A percentile compares a stretch with the other conserved stretches of the same genome.
phyloP scores from a whole-genome alignment of 1,140 invertebrate species.

The Lucilia cuprina region DNA sequence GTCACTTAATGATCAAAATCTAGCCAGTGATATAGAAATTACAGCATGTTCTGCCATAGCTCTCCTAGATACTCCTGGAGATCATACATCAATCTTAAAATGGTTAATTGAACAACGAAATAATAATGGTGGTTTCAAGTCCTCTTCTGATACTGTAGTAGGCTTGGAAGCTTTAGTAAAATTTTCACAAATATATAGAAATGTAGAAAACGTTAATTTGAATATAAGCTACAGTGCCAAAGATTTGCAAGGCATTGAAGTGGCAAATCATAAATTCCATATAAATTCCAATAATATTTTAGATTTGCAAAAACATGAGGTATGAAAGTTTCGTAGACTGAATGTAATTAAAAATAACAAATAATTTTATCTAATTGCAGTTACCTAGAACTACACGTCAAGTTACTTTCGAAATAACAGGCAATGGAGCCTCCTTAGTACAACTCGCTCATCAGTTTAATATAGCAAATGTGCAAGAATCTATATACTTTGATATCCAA shows the following conservation, averaged over 20 bases:
- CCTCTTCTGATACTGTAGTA: neutral
- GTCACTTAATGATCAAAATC: neutral
- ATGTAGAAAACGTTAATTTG: neutral
- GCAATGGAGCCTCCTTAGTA: conserved; percentile 78
- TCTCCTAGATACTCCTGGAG: neutral
- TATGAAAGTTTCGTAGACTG: neutral
- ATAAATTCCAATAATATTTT: neutral
- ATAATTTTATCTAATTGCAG: neutral
- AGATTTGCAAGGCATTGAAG: neutral
- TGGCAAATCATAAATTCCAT: neutral
- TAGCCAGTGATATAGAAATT: neutral
- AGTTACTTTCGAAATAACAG: conserved; percentile 72
- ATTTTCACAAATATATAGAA: neutral
- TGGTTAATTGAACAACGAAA: neutral
- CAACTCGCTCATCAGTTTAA: conserved; percentile 84
- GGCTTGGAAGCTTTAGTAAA: neutral
- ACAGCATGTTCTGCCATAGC: neutral
- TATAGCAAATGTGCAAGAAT: conserved; percentile 79
- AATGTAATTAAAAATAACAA: neutral
- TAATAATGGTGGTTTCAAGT: neutral
- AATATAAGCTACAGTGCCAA: neutral
- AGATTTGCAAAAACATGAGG: neutral
- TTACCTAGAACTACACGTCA: conserved; percentile 47
- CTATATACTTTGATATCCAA: conserved; percentile 79
- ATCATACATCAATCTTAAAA: neutral